phyloP scores from a whole-genome alignment of 37 sponge, comb jelly and placozoan species.

The Amphimedon queenslandica region DNA sequence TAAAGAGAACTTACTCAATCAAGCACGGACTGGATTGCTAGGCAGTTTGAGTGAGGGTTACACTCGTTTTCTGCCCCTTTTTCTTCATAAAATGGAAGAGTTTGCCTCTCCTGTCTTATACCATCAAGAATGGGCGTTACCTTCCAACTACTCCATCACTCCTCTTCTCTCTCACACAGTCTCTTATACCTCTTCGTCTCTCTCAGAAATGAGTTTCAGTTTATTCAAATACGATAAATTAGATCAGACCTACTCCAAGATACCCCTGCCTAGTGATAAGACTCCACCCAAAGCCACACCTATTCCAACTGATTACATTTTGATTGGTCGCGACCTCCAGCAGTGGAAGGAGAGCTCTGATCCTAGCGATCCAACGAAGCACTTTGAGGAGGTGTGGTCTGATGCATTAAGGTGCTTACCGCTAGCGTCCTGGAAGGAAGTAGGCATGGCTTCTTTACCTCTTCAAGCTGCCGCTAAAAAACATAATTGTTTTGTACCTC shows the following conservation, averaged over 20 bases:
- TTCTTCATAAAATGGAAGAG: not conserved
- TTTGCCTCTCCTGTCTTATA: slow-evolving; percentile 16
- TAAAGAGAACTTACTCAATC: slow-evolving; percentile 1
- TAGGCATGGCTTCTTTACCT: slow-evolving; percentile 18
- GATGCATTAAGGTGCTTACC: slow-evolving; percentile 41
- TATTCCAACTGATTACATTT: slow-evolving; percentile 10
- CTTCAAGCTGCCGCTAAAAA: slow-evolving; percentile 7
- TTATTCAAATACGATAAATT: slow-evolving; percentile 8
- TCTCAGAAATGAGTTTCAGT: slow-evolving; percentile 13
- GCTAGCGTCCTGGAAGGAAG: slow-evolving; percentile 40
- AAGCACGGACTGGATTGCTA: slow-evolving; percentile 16
- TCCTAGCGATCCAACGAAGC: not conserved
- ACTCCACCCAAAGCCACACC: not conserved
- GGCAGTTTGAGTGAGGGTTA: slow-evolving; percentile 16
- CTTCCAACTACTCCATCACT: slow-evolving; percentile 14
- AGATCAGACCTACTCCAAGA: not conserved
- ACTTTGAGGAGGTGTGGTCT: slow-evolving; percentile 15
- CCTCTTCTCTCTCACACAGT: slow-evolving; percentile 16
- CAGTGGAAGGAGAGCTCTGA: slow-evolving; percentile 54
- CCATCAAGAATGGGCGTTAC: slow-evolving; percentile 1
- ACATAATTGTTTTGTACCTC: slow-evolving; percentile 45
- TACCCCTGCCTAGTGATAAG: not conserved
- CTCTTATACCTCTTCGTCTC: not conserved
- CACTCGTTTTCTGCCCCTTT: not conserved
- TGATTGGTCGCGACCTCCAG: slow-evolving; percentile 30